phyloP scores from a whole-genome alignment of 23 tunicate species.

The Clavelina lepadiformis region DNA sequence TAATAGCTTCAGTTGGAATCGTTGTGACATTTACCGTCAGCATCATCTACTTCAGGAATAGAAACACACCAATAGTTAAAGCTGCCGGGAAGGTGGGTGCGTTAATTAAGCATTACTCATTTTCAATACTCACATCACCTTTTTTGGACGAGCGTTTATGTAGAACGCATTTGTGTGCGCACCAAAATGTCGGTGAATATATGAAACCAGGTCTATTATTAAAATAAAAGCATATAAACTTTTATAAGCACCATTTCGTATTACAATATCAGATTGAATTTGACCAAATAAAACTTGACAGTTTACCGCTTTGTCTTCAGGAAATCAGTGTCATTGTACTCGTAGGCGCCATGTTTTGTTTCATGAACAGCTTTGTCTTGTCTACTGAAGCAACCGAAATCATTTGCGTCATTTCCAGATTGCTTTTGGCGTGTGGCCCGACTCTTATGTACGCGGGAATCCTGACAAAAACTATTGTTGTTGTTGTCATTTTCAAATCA shows the following conservation, averaged over 20 bases:
- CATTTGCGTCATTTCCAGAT: constrained; percentile 23
- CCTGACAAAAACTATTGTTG: constrained; percentile 40
- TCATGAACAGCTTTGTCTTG: constrained; percentile 23
- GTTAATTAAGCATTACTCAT: too few species aligned
- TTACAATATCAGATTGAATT: too few species aligned
- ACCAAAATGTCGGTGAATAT: too few species aligned
- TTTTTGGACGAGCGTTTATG: too few species aligned
- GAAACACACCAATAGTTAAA: constrained; percentile 55
- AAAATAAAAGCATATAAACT: too few species aligned
- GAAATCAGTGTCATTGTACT: constrained; percentile 48
- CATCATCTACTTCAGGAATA: constrained; percentile 8
- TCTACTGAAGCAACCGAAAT: constrained; percentile 3
- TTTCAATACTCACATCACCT: too few species aligned
- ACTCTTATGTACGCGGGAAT: constrained; percentile 54
- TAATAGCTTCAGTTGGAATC: constrained; percentile 29
- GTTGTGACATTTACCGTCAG: constrained; percentile 19
- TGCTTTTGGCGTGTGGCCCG: constrained; percentile 39
- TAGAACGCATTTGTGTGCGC: too few species aligned
- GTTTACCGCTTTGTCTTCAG: too few species aligned
- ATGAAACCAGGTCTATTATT: too few species aligned
- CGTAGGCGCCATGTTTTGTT: constrained; percentile 29
- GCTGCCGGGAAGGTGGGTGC: constrained; percentile 71
- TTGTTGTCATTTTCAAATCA: constrained; percentile 41
- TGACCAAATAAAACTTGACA: too few species aligned
- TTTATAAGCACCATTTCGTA: too few species aligned